Conservation (phyloP, 2,113 vertebrate species). For the Pelodiscus sinensis region DNA sequence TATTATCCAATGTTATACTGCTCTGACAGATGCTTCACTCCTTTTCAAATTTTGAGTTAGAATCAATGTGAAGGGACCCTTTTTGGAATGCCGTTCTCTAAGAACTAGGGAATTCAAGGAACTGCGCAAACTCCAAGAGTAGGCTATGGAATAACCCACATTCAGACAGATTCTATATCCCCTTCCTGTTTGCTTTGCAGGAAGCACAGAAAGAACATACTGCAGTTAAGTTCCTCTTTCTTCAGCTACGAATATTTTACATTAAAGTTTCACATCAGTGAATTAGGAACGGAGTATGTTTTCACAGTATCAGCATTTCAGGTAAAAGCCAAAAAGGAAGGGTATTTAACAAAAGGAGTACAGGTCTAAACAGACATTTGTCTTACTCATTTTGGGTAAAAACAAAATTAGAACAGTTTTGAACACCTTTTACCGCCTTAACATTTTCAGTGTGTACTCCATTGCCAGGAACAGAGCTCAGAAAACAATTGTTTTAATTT, state of each 20-base stretch:
- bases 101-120: background rate
- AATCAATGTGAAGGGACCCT: background rate
- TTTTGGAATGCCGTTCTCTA: background rate
- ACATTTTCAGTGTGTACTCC: background rate
- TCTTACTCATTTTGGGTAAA: background rate
- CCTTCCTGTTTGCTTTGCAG: background rate
- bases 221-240: background rate
- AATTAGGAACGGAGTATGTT: background rate
- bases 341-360: background rate
- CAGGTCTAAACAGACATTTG: background rate
- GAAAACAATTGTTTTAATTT: background rate
- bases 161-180: background rate
- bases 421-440: background rate
- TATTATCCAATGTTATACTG: background rate
- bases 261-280: background rate
- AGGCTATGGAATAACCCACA: background rate
- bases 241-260: background rate
- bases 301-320: background rate
- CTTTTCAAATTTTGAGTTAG: background rate
- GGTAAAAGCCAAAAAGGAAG: background rate
- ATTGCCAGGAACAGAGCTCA: constrained; percentile 1
- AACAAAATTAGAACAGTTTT: background rate
- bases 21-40: fast-evolving
- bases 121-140: background rate
- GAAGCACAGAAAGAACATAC: background rate